Evolutionary conservation across 2,888 invertebrate genomes (phyloP), one percentile per base, ranked within the genome.

Genomic region (Polylopha cassiicola): DNA sequence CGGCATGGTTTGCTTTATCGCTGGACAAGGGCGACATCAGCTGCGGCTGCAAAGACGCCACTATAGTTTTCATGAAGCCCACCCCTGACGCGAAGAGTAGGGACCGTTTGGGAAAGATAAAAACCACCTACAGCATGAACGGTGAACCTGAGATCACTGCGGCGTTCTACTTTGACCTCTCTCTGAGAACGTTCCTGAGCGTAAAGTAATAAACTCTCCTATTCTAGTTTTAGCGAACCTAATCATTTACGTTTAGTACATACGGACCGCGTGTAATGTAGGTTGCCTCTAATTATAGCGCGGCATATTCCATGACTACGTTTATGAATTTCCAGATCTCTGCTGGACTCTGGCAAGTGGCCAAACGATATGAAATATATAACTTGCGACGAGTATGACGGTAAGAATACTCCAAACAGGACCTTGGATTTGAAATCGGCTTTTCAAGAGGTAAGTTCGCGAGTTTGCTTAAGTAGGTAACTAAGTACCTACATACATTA

Each of bases 81-180:
- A 86, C 90, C 18, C 88, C 90, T 0, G 91, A 91, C 48, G 87
- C 90, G 0, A 86, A 87, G 47, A 91, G 88, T 65, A 89, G 92
- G 47, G 92, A 92, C 64, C 87, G 92, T 15, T 72, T 93, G 39
- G 91, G 91, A 6, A 85, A 89, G 48, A 88, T 93, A 37, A 89
- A 88, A 58, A 91, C 91, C 1, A 90, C 91, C 0, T 92, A 89
- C 67, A 91, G 91, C 64, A 82, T 92, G 65, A 91, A 89, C 54
- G 87, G 87, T 1, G 89, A 90, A 55, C 93, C 93, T 2, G 91
- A 92, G 74, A 90, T 95, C 44, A 89, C 91, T 23, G 90, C 93
- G 1, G 92, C 93, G 3, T 96, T 97, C 75, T 95, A 96, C 76
- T 96, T 95, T 73, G 97, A 97, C 75, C 75, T 97, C 46, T 89